phyloP scores from a whole-genome alignment of 92 coral and sea anemone species.

The Epizoanthus illoricatus region DNA sequence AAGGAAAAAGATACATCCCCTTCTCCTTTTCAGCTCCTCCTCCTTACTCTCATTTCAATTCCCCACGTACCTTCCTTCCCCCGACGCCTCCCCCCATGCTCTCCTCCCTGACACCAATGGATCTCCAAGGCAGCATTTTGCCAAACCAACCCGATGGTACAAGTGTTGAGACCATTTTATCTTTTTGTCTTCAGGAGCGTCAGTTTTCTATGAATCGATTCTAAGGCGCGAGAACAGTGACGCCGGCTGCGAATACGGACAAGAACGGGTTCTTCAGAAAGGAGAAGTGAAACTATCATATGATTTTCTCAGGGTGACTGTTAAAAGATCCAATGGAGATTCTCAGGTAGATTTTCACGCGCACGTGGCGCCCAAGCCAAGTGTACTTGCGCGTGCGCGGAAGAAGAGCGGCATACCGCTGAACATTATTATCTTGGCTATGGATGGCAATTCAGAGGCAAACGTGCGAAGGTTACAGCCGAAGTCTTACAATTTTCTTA shows the following conservation, averaged over 20 bases:
- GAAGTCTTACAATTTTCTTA: conserved; percentile 50
- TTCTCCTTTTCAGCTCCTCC: too few relatives aligned
- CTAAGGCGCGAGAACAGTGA: conserved; percentile 8
- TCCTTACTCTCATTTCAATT: too few relatives aligned
- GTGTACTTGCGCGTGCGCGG: conserved; percentile 49
- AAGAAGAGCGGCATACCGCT: conserved; percentile 46
- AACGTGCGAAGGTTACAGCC: conserved; percentile 58
- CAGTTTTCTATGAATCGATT: neutral
- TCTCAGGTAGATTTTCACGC: conserved; percentile 59
- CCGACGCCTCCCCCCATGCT: too few relatives aligned
- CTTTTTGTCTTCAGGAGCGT: too few relatives aligned
- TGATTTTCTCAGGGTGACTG: conserved; percentile 58
- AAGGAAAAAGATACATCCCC: too few relatives aligned
- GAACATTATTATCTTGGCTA: conserved; percentile 57
- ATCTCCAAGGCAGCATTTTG: too few relatives aligned
- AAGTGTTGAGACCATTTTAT: too few relatives aligned
- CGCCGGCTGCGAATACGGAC: conserved; percentile 31
- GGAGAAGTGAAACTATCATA: conserved; percentile 41
- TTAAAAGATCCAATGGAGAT: conserved; percentile 35
- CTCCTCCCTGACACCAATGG: too few relatives aligned
- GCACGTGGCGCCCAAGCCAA: conserved; percentile 51
- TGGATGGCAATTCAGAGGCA: conserved; percentile 65
- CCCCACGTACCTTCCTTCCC: too few relatives aligned
- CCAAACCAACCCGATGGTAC: too few relatives aligned
- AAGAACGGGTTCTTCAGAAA: neutral